Conservation (phyloP, 1,140 invertebrate genomes). For the Hycleus cichorii region DNA sequence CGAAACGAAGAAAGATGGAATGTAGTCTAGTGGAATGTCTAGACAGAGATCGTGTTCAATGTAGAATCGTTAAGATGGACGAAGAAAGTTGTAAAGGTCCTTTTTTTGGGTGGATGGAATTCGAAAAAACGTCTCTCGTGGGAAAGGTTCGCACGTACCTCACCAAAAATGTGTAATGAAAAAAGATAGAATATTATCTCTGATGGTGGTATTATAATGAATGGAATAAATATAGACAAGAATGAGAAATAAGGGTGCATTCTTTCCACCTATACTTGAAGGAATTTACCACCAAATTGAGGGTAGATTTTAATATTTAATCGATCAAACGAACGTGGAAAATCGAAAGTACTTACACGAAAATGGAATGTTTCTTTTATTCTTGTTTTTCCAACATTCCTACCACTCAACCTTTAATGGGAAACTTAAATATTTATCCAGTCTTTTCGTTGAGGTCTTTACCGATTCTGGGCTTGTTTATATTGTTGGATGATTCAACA, state of each 20-base stretch:
- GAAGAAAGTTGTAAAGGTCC: conserved; percentile 14
- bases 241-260: too few relatives aligned
- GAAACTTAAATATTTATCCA: background rate
- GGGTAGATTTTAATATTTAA: too few relatives aligned
- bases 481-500: too few relatives aligned
- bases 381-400: too few relatives aligned
- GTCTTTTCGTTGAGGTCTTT: too few relatives aligned
- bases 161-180: background rate
- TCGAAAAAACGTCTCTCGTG: conserved; percentile 30
- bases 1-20: background rate
- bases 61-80: conserved; percentile 13
- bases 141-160: conserved; percentile 30
- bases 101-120: conserved; percentile 24
- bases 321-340: too few relatives aligned
- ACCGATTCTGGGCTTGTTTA: too few relatives aligned
- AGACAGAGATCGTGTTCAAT: conserved; percentile 23
- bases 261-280: too few relatives aligned
- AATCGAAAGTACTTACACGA: too few relatives aligned
- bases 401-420: background rate
- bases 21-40: conserved; percentile 30
- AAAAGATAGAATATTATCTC: background rate
- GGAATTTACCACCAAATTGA: too few relatives aligned
- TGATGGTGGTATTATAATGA: background rate
- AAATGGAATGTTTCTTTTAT: too few relatives aligned
- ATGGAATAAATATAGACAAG: too few relatives aligned